phyloP scores from a whole-genome alignment of 2,888 invertebrate genomes.

The Caprella mutica region DNA sequence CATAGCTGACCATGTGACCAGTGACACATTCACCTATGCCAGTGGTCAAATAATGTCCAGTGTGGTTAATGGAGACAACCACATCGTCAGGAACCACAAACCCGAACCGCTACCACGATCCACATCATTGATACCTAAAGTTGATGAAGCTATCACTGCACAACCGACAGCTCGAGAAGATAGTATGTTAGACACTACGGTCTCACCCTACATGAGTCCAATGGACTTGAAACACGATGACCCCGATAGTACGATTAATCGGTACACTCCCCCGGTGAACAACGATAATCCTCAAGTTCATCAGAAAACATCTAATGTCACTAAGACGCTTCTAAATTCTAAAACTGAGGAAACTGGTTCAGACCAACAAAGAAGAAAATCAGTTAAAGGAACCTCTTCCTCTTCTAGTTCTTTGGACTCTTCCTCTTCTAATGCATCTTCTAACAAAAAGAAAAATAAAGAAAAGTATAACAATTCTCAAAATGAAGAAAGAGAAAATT shows the following conservation, averaged over 20 bases:
- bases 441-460: conserved; percentile 10
- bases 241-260: not conserved
- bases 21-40: conserved; percentile 8
- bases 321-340: too few species aligned
- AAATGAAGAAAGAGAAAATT: not conserved
- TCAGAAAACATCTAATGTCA: not conserved
- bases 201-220: conserved; percentile 1
- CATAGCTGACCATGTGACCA: not conserved
- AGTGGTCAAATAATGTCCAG: too few species aligned
- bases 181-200: too few species aligned
- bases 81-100: conserved; percentile 9
- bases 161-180: too few species aligned
- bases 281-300: not conserved
- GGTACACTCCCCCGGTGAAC: not conserved
- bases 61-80: too few species aligned
- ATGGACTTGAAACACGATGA: not conserved
- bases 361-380: not conserved
- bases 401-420: conserved; percentile 29
- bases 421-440: conserved; percentile 27
- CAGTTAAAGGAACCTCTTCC: conserved; percentile 1
- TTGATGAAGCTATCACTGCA: not conserved
- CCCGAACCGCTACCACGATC: conserved; percentile 13
- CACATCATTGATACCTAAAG: not conserved
- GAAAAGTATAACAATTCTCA: too few species aligned
- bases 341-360: too few species aligned